Evolutionary conservation across 1,140 invertebrate genomes (phyloP).

Genomic region (Drosophila sucinea): DNA sequence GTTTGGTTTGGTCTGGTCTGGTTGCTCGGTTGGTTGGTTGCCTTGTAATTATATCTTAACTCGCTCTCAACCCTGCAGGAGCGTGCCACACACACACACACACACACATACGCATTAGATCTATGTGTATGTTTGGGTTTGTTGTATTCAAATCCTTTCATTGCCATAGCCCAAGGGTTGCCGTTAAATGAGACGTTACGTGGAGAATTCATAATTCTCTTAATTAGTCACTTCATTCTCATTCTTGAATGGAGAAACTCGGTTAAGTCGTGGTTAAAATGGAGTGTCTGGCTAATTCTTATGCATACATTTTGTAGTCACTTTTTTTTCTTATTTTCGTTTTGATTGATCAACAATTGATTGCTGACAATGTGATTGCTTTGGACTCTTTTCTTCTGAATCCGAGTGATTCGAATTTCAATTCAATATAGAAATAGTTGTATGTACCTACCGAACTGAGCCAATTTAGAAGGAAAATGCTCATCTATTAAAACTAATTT

Average conservation of each 20-base stretch:
- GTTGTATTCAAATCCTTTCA: constrained; percentile 2
- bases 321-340: too few species aligned
- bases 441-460: too few species aligned
- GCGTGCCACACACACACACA: not conserved
- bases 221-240: constrained; percentile 4
- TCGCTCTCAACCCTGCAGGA: constrained; percentile 3
- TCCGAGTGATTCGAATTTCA: too few species aligned
- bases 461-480: too few species aligned
- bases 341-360: too few species aligned
- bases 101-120: not conserved
- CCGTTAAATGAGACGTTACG: constrained; percentile 3
- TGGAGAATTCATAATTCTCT: constrained; percentile 3
- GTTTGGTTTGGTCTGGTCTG: not conserved
- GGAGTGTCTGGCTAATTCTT: too few species aligned
- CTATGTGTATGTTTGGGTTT: constrained; percentile 3
- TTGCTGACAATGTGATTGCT: too few species aligned
- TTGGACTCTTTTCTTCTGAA: too few species aligned
- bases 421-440: too few species aligned
- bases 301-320: too few species aligned
- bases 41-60: constrained; percentile 12
- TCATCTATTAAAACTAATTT: too few species aligned
- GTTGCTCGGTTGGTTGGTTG: constrained; percentile 7
- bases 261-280: too few species aligned
- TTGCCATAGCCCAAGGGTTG: constrained; percentile 5
- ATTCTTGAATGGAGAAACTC: not conserved